phyloP scores from a whole-genome alignment of 37 sponge, comb jelly and placozoan genomes.

The Oscarella lobularis region DNA sequence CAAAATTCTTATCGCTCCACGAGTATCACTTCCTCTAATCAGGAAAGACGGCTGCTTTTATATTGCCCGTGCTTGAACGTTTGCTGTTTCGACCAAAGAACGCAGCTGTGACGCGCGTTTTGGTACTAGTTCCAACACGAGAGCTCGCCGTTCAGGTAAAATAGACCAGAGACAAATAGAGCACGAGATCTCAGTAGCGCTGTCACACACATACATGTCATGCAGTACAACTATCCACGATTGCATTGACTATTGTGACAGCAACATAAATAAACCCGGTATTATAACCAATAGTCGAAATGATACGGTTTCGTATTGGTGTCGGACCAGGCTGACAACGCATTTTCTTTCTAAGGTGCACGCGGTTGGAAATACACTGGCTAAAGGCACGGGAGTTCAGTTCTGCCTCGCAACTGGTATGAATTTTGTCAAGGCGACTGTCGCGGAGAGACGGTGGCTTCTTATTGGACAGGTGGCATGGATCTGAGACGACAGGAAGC shows the following conservation, averaged over 20 bases:
- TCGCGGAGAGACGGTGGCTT: neutral
- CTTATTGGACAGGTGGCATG: slow-evolving; percentile 58
- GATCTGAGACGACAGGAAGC: slow-evolving; percentile 84
- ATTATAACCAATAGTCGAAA: neutral
- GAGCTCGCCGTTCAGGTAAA: slow-evolving; percentile 92
- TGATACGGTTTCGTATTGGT: neutral
- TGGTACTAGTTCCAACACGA: slow-evolving; percentile 89
- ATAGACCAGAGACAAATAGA: too few relatives aligned
- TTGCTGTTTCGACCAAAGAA: slow-evolving; percentile 70
- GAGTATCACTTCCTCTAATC: neutral
- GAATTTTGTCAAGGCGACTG: neutral
- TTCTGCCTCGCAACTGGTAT: slow-evolving; percentile 67
- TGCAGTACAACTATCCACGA: too few relatives aligned
- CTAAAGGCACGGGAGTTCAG: slow-evolving; percentile 49
- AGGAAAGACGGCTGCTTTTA: slow-evolving; percentile 97
- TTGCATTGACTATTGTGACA: too few relatives aligned
- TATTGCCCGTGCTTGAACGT: slow-evolving; percentile 90
- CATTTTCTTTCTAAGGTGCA: slow-evolving; percentile 28
- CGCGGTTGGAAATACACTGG: slow-evolving; percentile 59
- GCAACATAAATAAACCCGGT: too few relatives aligned
- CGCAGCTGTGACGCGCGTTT: slow-evolving; percentile 40
- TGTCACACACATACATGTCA: too few relatives aligned
- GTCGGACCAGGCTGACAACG: neutral
- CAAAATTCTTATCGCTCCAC: neutral
- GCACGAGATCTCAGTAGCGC: too few relatives aligned